A percentile compares a stretch with the other conserved stretches of the same genome.
These are phyloP conservation scores for Pteria penguin DNA, from an alignment of 2,888 invertebrate genomes.

Conservation along the genomic window DNA sequence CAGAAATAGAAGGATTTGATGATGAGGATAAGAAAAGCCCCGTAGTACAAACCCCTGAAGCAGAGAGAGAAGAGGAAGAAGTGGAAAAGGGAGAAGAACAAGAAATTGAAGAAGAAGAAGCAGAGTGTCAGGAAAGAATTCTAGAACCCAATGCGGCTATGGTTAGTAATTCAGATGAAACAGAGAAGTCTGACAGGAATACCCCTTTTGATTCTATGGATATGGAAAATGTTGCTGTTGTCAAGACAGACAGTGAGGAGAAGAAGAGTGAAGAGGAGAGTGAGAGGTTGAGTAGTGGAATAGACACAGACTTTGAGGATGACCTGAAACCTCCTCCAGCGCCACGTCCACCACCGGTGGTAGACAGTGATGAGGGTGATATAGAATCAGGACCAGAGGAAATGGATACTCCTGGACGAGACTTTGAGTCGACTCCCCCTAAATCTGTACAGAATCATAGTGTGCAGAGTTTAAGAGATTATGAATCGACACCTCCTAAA, in stretches of 20 bases:
- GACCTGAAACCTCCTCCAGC: conserved; percentile 65
- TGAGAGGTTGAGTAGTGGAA: conserved; percentile 60
- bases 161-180: conserved; percentile 13
- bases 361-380: conserved; percentile 65
- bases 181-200: conserved; percentile 27
- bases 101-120: conserved; percentile 31
- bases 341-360: conserved; percentile 63
- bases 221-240: conserved; percentile 22
- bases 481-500: conserved; percentile 31
- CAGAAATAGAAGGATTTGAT: conserved; percentile 28
- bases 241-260: conserved; percentile 23
- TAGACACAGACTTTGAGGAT: conserved; percentile 63
- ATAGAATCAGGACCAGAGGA: conserved; percentile 64
- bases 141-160: conserved; percentile 20
- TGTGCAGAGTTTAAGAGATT: conserved; percentile 37
- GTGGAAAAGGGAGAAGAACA: conserved; percentile 24
- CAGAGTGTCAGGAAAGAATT: conserved; percentile 36
- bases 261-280: conserved; percentile 54
- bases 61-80: conserved; percentile 26
- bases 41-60: conserved; percentile 31
- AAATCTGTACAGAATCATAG: conserved; percentile 45
- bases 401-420: conserved; percentile 42
- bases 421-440: conserved; percentile 46
- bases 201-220: conserved; percentile 17
- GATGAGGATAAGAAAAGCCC: conserved; percentile 2